These are phyloP conservation scores for Eledone cirrhosa DNA, from an alignment of 2,888 invertebrate genomes.

Conservation along the genomic window DNA sequence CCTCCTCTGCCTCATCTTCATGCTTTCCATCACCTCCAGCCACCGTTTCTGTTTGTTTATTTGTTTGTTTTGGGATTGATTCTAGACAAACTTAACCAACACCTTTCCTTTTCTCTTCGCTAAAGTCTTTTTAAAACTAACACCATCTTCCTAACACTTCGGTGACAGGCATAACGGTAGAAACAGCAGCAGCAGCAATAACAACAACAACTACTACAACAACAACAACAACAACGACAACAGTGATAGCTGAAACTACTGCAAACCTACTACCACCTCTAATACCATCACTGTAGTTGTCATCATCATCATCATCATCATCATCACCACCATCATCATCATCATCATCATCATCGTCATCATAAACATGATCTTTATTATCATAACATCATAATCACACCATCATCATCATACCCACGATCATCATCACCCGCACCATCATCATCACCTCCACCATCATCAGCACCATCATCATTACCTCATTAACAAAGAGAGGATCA, in stretches of 20 bases:
- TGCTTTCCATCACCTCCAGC: too few species aligned
- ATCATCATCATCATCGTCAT: neutral
- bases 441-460: neutral
- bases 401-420: neutral
- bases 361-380: too few species aligned
- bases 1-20: too few species aligned
- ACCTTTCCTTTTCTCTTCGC: too few species aligned
- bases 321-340: neutral
- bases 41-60: too few species aligned
- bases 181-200: neutral
- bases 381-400: neutral
- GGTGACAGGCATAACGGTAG: neutral
- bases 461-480: constrained; percentile 3
- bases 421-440: neutral
- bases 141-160: neutral
- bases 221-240: neutral
- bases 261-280: neutral
- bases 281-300: neutral
- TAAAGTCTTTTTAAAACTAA: too few species aligned
- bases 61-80: too few species aligned
- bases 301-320: neutral
- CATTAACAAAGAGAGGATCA: neutral
- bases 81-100: too few species aligned
- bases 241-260: neutral
- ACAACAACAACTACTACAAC: too few species aligned